Evolutionary conservation across 2,113 vertebrate species (phyloP), one percentile per base, ranked within the genome.

Genomic region (Ceyx cyanopectus): DNA sequence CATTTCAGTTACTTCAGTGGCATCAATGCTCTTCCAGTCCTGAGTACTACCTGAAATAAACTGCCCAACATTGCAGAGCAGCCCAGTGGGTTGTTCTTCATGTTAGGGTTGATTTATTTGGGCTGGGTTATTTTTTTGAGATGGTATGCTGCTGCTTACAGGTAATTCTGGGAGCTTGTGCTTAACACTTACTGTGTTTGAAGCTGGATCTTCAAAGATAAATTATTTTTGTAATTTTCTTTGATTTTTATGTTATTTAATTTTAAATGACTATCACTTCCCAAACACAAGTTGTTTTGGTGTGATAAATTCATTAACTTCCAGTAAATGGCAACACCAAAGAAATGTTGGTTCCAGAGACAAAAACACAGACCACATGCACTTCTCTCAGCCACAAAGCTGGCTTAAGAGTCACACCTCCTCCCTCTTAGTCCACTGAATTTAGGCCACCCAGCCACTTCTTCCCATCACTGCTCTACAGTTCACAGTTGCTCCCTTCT

Each of bases 41-140:
- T 57, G 57, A 68, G 19, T 75, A 61, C 50, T 73, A 69, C 43
- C 43, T 88, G 46, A 85, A 89, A 83, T 78, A 89, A 96, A 45
- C 86, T 85, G 73, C 87, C 57, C 93, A 80, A n/a, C 54, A 24
- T 56, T 87, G 8, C 27, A 74, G 22, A 77, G 34, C 76, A 90
- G 12, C 15, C 10, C 27, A 7, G 5, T 63, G 51, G 24, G 3
- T 48, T 77, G 12, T 74, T 87, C 51, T 73, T 73, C 57, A 41
- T 34, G 10, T 45, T 66, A 60, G 37, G 9, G 9, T 50, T 73
- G 7, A 12, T 56, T 81, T 66, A 4, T 22, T 76, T 10, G 4
- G 11, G 3, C 0, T 20, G 24, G 21, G 15, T 12, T 50, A 50
- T 63, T 65, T 81, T 54, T 43, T 67, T 45, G 14, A 73, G 72